Evolutionary conservation across 2,797 vertebrate species (phyloP).

Genomic region (Champsocephalus esox): DNA sequence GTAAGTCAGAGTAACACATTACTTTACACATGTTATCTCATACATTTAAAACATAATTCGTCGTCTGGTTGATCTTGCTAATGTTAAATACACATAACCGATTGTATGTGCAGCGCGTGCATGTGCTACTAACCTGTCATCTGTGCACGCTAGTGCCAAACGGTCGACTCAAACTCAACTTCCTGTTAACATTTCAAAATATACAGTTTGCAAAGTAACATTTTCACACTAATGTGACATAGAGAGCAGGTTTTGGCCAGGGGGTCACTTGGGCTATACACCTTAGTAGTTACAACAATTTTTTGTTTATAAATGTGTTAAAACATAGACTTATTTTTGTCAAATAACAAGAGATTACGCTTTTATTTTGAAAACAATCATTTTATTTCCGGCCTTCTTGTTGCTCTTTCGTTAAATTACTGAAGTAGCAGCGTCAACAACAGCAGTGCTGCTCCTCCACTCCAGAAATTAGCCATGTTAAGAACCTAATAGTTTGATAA

Average conservation of each 20-base stretch:
- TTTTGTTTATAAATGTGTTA: neutral
- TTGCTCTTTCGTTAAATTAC: neutral
- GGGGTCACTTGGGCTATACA: fast-evolving
- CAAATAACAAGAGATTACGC: fast-evolving
- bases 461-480: neutral
- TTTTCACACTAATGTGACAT: neutral
- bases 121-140: slow-evolving; percentile 19
- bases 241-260: fast-evolving
- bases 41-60: fast-evolving
- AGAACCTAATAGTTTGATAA: neutral
- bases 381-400: slow-evolving; percentile 33
- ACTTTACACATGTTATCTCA: neutral
- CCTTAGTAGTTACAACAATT: fast-evolving
- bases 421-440: neutral
- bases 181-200: slow-evolving; percentile 53
- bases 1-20: slow-evolving; percentile 77
- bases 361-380: slow-evolving; percentile 42
- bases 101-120: slow-evolving; percentile 30
- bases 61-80: neutral
- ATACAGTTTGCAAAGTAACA: neutral
- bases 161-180: neutral
- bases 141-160: slow-evolving; percentile 13
- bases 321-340: fast-evolving
- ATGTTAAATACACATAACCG: neutral
- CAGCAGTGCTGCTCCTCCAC: neutral